Percentiles rank a stretch among this genome's conserved stretches.
phyloP scores from a whole-genome alignment of 2,113 vertebrate species.

The Lophura nycthemera region DNA sequence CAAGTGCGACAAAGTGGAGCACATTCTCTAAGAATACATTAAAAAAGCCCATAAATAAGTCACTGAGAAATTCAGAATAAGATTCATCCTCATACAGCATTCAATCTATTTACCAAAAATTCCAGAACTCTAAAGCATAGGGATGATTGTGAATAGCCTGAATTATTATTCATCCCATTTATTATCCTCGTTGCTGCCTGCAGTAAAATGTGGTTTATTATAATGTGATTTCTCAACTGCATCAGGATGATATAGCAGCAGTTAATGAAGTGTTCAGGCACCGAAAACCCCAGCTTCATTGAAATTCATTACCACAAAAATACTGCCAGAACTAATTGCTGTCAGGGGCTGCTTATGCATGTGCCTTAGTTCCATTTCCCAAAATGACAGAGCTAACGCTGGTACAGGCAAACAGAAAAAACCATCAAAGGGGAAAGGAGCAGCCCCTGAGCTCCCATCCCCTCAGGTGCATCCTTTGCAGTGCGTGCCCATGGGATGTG shows the following conservation, averaged over 20 bases:
- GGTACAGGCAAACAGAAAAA: background rate
- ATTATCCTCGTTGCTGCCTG: slow-evolving; percentile 46
- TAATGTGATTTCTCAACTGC: slow-evolving; percentile 64
- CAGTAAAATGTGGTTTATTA: slow-evolving; percentile 39
- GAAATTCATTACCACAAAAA: slow-evolving; percentile 51
- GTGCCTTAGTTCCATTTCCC: slow-evolving; percentile 6
- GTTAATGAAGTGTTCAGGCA: slow-evolving; percentile 61
- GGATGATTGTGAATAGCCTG: background rate
- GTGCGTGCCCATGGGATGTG: background rate
- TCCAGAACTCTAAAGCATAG: background rate
- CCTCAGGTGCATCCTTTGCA: background rate
- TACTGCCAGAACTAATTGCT: slow-evolving; percentile 63
- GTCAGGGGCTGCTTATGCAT: slow-evolving; percentile 52
- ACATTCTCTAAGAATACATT: background rate
- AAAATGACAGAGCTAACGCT: background rate
- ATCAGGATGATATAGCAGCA: slow-evolving; percentile 1
- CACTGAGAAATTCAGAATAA: background rate
- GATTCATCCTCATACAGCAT: background rate
- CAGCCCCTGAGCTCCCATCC: background rate
- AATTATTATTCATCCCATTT: slow-evolving; percentile 50
- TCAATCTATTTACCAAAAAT: slow-evolving; percentile 38
- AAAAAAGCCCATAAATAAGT: slow-evolving; percentile 6
- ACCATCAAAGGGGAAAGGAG: background rate
- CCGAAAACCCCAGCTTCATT: slow-evolving; percentile 34
- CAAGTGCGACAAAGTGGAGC: background rate